Evolutionary conservation across 2,888 invertebrate genomes (phyloP).

Genomic region (Trichogramma evanescens): DNA sequence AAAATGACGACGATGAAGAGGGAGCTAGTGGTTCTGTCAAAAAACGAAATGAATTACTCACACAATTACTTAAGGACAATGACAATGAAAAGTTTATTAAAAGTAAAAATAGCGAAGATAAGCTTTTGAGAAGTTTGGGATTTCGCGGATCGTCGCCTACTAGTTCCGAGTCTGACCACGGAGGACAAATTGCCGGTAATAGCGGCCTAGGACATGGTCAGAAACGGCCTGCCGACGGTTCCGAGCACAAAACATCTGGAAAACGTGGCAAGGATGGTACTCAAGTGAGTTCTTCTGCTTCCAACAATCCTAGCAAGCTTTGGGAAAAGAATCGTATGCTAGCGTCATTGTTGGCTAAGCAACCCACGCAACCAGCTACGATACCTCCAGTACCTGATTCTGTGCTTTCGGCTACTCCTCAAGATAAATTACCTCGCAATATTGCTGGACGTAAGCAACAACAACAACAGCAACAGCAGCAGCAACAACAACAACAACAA

Average conservation of each 20-base stretch:
- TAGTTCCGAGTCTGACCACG: slow-evolving; percentile 50
- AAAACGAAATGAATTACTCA: slow-evolving; percentile 58
- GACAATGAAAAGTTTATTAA: slow-evolving; percentile 45
- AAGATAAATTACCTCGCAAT: slow-evolving; percentile 58
- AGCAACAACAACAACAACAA: slow-evolving; percentile 66
- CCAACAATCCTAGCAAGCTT: slow-evolving; percentile 58
- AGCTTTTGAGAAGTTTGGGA: slow-evolving; percentile 52
- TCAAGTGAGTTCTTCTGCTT: slow-evolving; percentile 46
- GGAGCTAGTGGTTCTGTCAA: slow-evolving; percentile 55
- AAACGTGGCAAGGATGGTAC: slow-evolving; percentile 49
- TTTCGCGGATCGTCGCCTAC: slow-evolving; percentile 50
- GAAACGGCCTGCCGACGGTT: slow-evolving; percentile 60
- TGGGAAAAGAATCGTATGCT: slow-evolving; percentile 82
- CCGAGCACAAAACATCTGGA: slow-evolving; percentile 33
- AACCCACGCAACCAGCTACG: slow-evolving; percentile 61
- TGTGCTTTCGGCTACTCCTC: slow-evolving; percentile 64
- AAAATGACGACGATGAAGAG: slow-evolving; percentile 70
- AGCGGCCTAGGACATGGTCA: slow-evolving; percentile 45
- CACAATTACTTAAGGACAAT: slow-evolving; percentile 55
- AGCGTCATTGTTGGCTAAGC: slow-evolving; percentile 72
- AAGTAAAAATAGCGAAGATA: slow-evolving; percentile 47
- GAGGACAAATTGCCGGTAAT: slow-evolving; percentile 17
- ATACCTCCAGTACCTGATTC: slow-evolving; percentile 57
- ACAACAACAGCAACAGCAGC: slow-evolving; percentile 38
- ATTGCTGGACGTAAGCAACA: slow-evolving; percentile 39